Evolutionary conservation across 2,113 vertebrate species (phyloP), one percentile per base, ranked within the genome.

Genomic region (Mastomys coucha): DNA sequence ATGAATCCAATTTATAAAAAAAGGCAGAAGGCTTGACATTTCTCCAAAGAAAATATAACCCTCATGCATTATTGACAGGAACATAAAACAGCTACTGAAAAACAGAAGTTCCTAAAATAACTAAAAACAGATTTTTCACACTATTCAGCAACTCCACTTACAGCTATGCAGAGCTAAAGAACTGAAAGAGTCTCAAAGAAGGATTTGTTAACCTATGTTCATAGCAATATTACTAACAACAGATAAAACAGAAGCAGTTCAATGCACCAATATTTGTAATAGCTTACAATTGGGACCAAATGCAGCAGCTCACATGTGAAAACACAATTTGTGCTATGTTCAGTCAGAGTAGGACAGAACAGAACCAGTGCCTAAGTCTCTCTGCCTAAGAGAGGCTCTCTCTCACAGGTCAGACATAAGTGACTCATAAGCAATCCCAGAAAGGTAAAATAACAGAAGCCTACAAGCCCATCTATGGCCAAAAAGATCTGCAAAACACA

Each of bases 351-450:
- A 42, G 33, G 77, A 49, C 65, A 91, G 17, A 67, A 63, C n/a
- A 89, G 39, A 89, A 93, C 14, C 60, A 94, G 5, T 51, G n/a
- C 73, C 81, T n/a, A n/a, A n/a, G n/a, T n/a, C n/a, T n/a, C 91
- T 4, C 92, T 45, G 76, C 26, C 67, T 69, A 96, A 2, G 78
- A 26, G 87, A 63, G 16, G 86, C n/a, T n/a, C 31, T 77, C 73
- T 87, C 73, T 90, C 82, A 85, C 22, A 93, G 89, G 56, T 95
- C 85, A 92, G 89, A 91, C n/a, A 82, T 36, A 86, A 89, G 94
- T 72, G 1, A 87, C 84, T 84, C 58, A 75, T 53, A 91, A 63
- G 28, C 94, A 96, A 94, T 53, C 77, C 33, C 51, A 70, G n/a
- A 86, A 93, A 69, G 90, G 45, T 24, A 67, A 78, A 93, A 90